These are phyloP conservation scores for Mamestra configurata DNA, from an alignment of 1,140 invertebrate species.

Conservation along the genomic window DNA sequence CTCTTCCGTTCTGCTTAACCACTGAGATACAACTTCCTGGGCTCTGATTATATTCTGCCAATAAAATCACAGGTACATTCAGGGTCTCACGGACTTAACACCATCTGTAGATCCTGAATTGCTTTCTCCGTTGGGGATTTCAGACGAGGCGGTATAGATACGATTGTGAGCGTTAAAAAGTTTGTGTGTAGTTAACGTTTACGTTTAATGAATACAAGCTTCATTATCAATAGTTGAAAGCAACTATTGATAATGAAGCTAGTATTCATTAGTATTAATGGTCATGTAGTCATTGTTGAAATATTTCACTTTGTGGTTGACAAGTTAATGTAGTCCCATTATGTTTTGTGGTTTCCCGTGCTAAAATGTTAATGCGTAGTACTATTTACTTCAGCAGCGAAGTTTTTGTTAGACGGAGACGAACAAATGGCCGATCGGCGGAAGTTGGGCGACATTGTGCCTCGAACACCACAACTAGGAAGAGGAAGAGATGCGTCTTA, in stretches of 20 bases:
- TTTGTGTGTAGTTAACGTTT: background rate
- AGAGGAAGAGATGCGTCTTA: slow-evolving; percentile 74
- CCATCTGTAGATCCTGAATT: background rate
- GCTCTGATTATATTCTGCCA: slow-evolving; percentile 2
- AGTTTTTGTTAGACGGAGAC: slow-evolving; percentile 36
- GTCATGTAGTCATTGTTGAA: background rate
- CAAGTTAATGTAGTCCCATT: slow-evolving; percentile 28
- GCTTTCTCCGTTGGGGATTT: slow-evolving; percentile 4
- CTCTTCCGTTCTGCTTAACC: background rate
- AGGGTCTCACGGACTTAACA: background rate
- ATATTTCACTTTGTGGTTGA: slow-evolving; percentile 15
- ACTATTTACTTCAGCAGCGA: slow-evolving; percentile 14
- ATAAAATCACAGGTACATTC: slow-evolving; percentile 2
- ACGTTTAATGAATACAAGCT: slow-evolving; percentile 21
- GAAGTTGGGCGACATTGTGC: slow-evolving; percentile 61
- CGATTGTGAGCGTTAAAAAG: background rate
- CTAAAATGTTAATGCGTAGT: slow-evolving; percentile 30
- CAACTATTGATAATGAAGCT: background rate
- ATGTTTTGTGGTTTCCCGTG: background rate
- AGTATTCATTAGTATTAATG: background rate
- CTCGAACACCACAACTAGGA: slow-evolving; percentile 64
- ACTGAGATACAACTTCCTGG: background rate
- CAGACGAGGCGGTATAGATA: background rate
- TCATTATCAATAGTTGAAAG: slow-evolving; percentile 4
- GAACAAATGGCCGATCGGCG: slow-evolving; percentile 57